Conservation (phyloP, 2,888 invertebrate species). For the Linnaemya tessellans region DNA sequence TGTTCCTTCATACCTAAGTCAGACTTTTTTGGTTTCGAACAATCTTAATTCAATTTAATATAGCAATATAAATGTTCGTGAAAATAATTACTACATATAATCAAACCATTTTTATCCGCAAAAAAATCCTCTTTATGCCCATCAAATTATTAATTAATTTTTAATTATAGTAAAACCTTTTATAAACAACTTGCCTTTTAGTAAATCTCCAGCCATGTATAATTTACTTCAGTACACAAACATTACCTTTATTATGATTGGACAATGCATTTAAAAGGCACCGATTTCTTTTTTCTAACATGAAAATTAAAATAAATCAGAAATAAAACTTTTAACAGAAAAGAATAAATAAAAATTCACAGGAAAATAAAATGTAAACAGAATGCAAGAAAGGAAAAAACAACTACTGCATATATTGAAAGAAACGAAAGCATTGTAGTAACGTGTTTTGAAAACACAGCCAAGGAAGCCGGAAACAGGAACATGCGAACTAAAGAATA, state of each 20-base stretch:
- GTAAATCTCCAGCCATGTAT: neutral
- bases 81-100: too few species aligned
- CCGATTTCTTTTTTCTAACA: neutral
- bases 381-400: neutral
- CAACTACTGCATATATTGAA: neutral
- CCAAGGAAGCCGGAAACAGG: constrained; percentile 50
- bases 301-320: constrained; percentile 26
- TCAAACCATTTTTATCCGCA: too few species aligned
- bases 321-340: constrained; percentile 10
- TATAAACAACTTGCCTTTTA: neutral
- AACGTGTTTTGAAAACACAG: constrained; percentile 44
- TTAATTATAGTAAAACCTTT: too few species aligned
- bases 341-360: constrained; percentile 23
- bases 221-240: neutral
- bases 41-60: too few species aligned
- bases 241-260: neutral
- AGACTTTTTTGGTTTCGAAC: too few species aligned
- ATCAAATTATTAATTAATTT: too few species aligned
- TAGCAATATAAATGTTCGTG: too few species aligned
- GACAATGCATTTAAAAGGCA: constrained; percentile 7
- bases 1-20: too few species aligned
- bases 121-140: too few species aligned
- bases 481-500: constrained; percentile 32
- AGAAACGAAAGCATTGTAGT: constrained; percentile 11
- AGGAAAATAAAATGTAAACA: constrained; percentile 20